phyloP scores from a whole-genome alignment of 2,113 vertebrate species.

The Oxyura jamaicensis region DNA sequence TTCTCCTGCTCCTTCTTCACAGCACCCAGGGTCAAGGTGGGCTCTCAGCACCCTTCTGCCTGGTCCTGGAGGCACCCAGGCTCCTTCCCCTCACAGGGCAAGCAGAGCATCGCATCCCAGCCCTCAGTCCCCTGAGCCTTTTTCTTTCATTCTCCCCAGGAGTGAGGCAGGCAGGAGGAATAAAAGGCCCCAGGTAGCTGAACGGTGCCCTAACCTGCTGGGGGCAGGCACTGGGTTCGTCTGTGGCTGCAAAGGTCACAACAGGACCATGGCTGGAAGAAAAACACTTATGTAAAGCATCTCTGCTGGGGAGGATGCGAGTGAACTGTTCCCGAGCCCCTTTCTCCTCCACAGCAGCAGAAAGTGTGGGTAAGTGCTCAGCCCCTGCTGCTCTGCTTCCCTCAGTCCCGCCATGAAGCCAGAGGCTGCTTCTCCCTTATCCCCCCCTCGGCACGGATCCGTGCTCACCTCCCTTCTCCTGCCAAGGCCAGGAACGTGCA shows the following conservation, averaged over 20 bases:
- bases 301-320: rapidly evolving
- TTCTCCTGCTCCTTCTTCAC: rapidly evolving
- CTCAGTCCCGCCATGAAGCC: background rate
- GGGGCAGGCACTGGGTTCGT: rapidly evolving
- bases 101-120: too few relatives aligned
- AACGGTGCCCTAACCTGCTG: background rate
- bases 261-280: background rate
- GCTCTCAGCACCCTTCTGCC: background rate
- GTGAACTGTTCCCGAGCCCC: background rate
- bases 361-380: background rate
- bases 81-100: background rate
- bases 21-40: background rate
- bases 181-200: background rate
- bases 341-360: background rate
- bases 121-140: background rate
- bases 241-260: rapidly evolving
- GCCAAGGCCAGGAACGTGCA: background rate
- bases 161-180: background rate
- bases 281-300: background rate
- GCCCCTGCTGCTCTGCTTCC: background rate
- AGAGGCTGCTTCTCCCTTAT: background rate
- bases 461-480: background rate
- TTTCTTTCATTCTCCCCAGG: background rate
- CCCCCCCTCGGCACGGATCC: rapidly evolving
- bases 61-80: background rate